Evolutionary conservation across 1,140 invertebrate species (phyloP), one percentile per base, ranked within the genome.

Genomic region (Prorops nasuta): DNA sequence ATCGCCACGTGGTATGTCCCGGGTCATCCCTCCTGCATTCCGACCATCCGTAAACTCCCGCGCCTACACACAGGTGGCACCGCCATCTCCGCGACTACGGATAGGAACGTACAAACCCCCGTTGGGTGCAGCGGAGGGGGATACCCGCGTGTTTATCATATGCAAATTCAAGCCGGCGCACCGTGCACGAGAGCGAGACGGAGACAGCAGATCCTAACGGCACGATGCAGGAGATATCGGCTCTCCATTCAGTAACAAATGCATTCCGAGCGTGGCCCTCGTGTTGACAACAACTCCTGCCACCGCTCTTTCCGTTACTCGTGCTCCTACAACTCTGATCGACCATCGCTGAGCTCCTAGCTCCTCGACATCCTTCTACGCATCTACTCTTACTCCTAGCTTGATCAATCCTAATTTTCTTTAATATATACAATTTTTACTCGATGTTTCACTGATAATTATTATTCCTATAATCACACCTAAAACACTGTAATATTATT

Each of bases 31-130:
- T 50, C 34, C 38, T 31, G 17, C 54, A 22, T 41, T 35, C 39
- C 37, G 42, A 39, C 56, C 45, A 56, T 54, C 56, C 58, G 59
- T 55, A 54, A 63, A 68, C 66, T 65, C 60, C 56, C 53, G 55
- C 57, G 64, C 56, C 63, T 63, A 59, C 60, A 62, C 58, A 67
- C 66, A 69, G 64, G 66, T 69, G 66, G 66, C 66, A 62, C 56
- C 56, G 54, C 54, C 51, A 51, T 63, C 58, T 63, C 55, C 52
- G 49, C 49, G 49, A 54, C 49, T 61, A 44, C 6, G 6, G 24
- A 7, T 28, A 12, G 24, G 24, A 7, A 7, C 24, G 6, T 7
- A 28, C 24, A 6, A 28, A 28, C 6, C 12, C 24, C 24, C 24
- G 12, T 32, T 24, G 6, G 37, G 36, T 42, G 39, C 39, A 14